A percentile compares a stretch with the other conserved stretches of the same genome.
phyloP scores from a whole-genome alignment of 2,888 invertebrate genomes.

The Incurvaria masculella region DNA sequence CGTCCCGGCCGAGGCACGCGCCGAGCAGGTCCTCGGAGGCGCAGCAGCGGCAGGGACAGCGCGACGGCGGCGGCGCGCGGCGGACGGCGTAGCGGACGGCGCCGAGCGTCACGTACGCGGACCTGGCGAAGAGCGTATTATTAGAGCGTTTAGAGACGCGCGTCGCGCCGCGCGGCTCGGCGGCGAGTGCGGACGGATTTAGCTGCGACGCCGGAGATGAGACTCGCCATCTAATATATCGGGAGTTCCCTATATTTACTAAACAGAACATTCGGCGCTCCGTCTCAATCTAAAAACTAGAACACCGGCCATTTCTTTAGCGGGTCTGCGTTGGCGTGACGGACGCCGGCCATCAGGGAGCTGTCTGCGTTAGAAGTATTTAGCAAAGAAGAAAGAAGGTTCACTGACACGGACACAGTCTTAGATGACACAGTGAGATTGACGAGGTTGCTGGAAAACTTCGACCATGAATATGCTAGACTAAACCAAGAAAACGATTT shows the following conservation, averaged over 20 bases:
- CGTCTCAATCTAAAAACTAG: neutral
- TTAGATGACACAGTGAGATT: no score
- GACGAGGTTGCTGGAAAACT: no score
- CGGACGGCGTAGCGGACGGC: constrained; percentile 70
- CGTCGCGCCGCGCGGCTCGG: constrained; percentile 30
- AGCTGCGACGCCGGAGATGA: constrained; percentile 22
- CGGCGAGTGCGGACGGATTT: constrained; percentile 49
- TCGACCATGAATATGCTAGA: no score
- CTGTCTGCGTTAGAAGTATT: no score
- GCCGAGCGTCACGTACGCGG: constrained; percentile 64
- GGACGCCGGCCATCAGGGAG: no score
- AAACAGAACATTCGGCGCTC: neutral
- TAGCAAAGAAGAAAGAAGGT: no score
- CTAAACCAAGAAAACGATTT: no score
- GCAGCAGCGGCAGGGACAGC: constrained; percentile 55
- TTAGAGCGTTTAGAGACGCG: constrained; percentile 25
- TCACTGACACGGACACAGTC: no score
- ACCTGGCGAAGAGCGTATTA: constrained; percentile 41
- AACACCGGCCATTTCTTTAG: neutral
- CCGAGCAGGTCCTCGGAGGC: constrained; percentile 51
- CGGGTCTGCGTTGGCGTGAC: neutral
- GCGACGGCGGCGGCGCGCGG: constrained; percentile 58
- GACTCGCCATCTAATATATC: neutral
- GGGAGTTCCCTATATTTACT: neutral
- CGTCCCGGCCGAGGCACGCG: constrained; percentile 51